phyloP scores from a whole-genome alignment of 2,888 invertebrate genomes.

The Pristionchus fissidentatus region DNA sequence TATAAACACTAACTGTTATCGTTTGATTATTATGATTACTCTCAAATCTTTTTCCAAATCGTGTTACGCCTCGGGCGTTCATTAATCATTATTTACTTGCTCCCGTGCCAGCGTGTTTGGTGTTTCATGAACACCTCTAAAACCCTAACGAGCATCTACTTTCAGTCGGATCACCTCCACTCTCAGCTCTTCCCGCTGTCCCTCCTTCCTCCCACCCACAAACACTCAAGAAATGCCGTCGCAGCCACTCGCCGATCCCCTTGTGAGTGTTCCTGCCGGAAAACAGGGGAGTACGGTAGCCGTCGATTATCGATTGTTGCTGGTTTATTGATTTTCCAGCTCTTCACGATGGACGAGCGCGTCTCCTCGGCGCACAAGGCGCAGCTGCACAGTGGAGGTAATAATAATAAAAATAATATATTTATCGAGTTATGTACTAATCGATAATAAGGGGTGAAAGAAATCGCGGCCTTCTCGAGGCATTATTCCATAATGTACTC shows the following conservation, averaged over 20 bases:
- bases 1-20: not conserved
- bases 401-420: not conserved
- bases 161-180: slow-evolving; percentile 2
- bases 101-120: not conserved
- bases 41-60: not conserved
- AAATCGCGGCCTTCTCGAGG: not conserved
- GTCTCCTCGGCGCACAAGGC: not conserved
- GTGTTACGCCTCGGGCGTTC: not conserved
- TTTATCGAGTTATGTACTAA: not conserved
- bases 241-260: not conserved
- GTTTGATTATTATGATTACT: not conserved
- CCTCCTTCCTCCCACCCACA: no score
- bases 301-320: not conserved
- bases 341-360: not conserved
- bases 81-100: not conserved
- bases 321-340: not conserved
- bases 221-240: not conserved
- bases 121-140: not conserved
- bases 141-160: not conserved
- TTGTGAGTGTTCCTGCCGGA: not conserved
- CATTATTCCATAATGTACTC: not conserved
- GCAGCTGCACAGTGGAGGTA: not conserved
- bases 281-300: not conserved
- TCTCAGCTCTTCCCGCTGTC: not conserved
- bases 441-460: not conserved